phyloP scores from a whole-genome alignment of 2,888 invertebrate genomes.

The Mythimna impura region DNA sequence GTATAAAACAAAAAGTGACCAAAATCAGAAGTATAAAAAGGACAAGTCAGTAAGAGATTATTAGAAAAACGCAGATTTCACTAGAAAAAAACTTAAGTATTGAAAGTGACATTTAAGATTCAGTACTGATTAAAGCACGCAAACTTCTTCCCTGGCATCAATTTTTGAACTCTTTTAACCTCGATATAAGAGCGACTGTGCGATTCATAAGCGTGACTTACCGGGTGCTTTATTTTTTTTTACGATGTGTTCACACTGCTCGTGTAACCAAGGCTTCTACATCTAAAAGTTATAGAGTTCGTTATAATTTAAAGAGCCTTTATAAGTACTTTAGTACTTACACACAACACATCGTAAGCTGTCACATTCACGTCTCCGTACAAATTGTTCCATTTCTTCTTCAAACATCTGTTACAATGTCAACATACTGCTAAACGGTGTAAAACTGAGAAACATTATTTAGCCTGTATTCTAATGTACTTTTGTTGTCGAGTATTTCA shows the following conservation, averaged over 20 bases:
- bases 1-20: no score
- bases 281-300: neutral
- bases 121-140: no score
- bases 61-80: no score
- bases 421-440: conserved; percentile 32
- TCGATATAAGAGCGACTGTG: no score
- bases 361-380: conserved; percentile 4
- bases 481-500: conserved; percentile 20
- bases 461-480: conserved; percentile 2
- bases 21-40: no score
- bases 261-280: neutral
- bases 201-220: neutral
- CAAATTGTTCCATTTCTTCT: conserved; percentile 40
- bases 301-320: neutral
- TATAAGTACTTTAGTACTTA: neutral
- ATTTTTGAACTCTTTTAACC: no score
- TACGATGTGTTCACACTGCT: neutral
- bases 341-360: neutral
- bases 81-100: no score
- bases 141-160: no score
- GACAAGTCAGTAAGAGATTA: no score
- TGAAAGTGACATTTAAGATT: no score
- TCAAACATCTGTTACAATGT: conserved; percentile 40
- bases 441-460: conserved; percentile 35
- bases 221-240: neutral